Evolutionary conservation across 2,888 invertebrate genomes (phyloP), one percentile per base, ranked within the genome.

Genomic region (Archips xylosteana): DNA sequence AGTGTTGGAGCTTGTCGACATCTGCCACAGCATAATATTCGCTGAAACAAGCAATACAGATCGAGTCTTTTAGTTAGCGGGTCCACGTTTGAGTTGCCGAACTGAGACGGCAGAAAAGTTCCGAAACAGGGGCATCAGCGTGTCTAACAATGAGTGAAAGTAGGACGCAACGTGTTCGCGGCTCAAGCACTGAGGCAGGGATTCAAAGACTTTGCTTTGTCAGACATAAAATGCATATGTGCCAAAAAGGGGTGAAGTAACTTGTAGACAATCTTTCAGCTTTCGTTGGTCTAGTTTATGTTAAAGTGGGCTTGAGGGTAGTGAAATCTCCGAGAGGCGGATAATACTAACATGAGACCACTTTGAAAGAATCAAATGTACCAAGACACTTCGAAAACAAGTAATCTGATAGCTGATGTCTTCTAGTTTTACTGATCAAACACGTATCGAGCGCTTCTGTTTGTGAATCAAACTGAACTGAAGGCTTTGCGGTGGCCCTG

Each of bases 121-220:
- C 74, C 73, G 66, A 76, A 77, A 77, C 75, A 74, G 71, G 73
- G 71, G 64, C 73, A 75, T 71, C 72, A 63, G 70, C 73, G 69
- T 71, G 71, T 76, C 74, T 75, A 73, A 77, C 71, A 76, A 78
- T 75, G 74, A 71, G 76, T 75, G 77, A 75, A 79, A 78, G 76
- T 79, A 72, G 79, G 76, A 61, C 78, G 70, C 75, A 71, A 68
- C 75, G 67, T 75, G 76, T 78, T 74, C 61, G 75, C 66, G 75
- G 76, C 76, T 77, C 69, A 74, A 75, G 75, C 75, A 76, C 74
- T 77, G 75, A 76, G 76, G 70, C 64, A 69, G 63, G 68, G 73
- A 64, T 69, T 74, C 64, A 69, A 74, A 74, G 70, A 70, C 69
- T 70, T 51, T 54, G 70, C 65, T 74, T 74, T 70, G 74, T 74